phyloP scores from a whole-genome alignment of 2,888 invertebrate species.

The Imbricaverruca yamaguchii region DNA sequence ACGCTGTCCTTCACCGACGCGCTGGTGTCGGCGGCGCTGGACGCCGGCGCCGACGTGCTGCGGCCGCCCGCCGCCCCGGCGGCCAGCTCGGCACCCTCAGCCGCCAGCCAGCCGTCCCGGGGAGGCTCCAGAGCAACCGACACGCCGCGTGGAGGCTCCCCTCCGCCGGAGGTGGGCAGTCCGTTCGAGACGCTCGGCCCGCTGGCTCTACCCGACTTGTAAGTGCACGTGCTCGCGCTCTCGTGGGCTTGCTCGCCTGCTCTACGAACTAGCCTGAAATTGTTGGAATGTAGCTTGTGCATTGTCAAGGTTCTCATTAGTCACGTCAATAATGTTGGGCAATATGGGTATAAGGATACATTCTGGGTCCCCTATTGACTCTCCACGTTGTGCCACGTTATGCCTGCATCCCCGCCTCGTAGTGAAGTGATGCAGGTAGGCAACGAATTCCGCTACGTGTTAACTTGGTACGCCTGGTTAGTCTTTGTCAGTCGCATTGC shows the following conservation, averaged over 20 bases:
- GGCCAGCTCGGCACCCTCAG: neutral
- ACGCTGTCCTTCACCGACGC: slow-evolving; percentile 4
- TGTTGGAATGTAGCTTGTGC: too few relatives aligned
- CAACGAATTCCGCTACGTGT: too few relatives aligned
- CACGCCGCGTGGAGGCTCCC: neutral
- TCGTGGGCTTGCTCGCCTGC: too few relatives aligned
- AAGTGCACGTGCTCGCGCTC: neutral
- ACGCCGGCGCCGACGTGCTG: neutral
- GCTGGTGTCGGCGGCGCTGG: neutral
- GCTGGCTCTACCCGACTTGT: neutral
- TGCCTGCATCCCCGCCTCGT: too few relatives aligned
- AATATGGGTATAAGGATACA: too few relatives aligned
- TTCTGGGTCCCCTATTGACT: too few relatives aligned
- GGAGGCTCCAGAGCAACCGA: neutral
- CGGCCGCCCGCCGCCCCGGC: neutral
- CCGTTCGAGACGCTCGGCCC: slow-evolving; percentile 13
- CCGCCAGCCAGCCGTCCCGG: neutral
- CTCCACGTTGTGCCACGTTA: too few relatives aligned
- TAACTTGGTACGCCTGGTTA: too few relatives aligned
- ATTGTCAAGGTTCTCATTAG: too few relatives aligned
- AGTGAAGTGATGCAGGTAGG: too few relatives aligned
- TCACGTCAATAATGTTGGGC: too few relatives aligned
- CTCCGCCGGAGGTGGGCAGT: neutral
- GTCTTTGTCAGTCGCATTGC: too few relatives aligned
- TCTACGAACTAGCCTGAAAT: neutral